Conservation (phyloP, 2,797 vertebrate species). For the Gallinago stenura region DNA sequence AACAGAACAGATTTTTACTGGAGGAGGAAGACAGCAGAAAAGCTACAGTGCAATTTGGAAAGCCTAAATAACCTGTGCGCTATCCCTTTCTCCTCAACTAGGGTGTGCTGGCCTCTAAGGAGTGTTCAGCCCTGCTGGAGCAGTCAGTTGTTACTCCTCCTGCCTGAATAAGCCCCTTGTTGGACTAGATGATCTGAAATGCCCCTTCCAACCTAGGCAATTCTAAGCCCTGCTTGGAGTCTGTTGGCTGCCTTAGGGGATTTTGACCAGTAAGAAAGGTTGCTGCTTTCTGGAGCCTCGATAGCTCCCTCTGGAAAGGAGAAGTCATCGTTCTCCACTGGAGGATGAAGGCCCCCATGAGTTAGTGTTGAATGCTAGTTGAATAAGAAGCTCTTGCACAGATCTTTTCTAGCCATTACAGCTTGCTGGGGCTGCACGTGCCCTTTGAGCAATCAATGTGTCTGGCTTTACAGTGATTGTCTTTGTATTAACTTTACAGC, state of each 20-base stretch:
- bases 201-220: neutral
- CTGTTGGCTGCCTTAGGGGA: neutral
- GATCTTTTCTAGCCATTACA: neutral
- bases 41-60: neutral
- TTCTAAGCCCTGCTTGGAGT: neutral
- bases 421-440: neutral
- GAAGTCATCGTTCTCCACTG: neutral
- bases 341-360: neutral
- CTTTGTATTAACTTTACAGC: neutral
- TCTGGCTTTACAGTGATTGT: neutral
- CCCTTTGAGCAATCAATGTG: neutral
- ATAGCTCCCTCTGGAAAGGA: neutral
- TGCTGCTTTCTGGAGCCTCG: neutral
- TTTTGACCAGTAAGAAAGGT: neutral
- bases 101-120: neutral
- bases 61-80: neutral
- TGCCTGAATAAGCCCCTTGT: neutral
- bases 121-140: neutral
- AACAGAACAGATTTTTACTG: neutral
- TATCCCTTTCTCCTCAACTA: neutral
- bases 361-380: neutral
- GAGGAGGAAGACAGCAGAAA: neutral
- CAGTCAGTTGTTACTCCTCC: neutral
- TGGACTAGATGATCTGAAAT: neutral
- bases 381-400: neutral